These are phyloP conservation scores for Tanypteryx hageni DNA, from an alignment of 2,888 invertebrate species.

Conservation along the genomic window DNA sequence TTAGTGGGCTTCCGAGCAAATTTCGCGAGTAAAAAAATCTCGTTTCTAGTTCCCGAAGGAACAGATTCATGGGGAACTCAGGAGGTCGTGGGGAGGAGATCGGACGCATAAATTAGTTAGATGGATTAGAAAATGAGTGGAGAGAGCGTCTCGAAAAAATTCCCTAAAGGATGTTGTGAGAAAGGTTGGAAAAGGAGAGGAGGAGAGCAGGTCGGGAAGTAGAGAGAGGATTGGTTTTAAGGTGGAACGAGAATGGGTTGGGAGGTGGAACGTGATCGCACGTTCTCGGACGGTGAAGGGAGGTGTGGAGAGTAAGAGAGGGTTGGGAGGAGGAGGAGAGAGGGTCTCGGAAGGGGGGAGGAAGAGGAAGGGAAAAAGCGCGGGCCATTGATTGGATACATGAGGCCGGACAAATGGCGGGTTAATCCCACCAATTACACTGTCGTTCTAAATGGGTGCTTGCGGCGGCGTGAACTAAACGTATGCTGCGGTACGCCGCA, in stretches of 20 bases:
- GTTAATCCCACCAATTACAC: conserved; percentile 18
- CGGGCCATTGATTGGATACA: conserved; percentile 12
- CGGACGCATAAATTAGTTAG: background rate
- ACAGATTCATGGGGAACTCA: background rate
- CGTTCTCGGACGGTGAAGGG: background rate
- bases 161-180: no score
- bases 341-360: background rate
- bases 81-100: background rate
- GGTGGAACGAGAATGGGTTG: background rate
- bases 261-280: background rate
- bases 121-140: background rate
- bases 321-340: no score
- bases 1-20: background rate
- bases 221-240: background rate
- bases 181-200: no score
- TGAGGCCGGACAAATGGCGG: conserved; percentile 6
- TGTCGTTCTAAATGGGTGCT: conserved; percentile 21
- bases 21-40: background rate
- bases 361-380: background rate
- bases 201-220: background rate
- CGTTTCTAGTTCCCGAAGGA: background rate
- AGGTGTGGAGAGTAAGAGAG: no score
- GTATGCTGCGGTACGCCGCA: background rate
- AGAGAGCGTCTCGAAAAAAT: no score
- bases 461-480: background rate